phyloP scores from a whole-genome alignment of 1,140 invertebrate genomes.

The Venturia canescens region DNA sequence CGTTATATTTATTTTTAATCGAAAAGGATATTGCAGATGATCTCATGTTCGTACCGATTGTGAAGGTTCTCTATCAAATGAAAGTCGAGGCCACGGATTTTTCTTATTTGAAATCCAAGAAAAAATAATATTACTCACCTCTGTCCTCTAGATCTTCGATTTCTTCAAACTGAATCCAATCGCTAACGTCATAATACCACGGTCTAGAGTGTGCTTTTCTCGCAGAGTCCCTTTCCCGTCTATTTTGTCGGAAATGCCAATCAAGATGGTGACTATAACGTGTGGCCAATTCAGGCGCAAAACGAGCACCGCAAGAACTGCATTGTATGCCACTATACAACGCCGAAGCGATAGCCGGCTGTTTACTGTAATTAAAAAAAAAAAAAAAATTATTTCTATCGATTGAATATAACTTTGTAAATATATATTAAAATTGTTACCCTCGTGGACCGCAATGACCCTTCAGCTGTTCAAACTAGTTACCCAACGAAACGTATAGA shows the following conservation, averaged over 20 bases:
- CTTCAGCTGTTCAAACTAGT: no score
- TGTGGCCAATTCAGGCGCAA: constrained; percentile 91
- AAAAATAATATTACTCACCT: constrained; percentile 77
- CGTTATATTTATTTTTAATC: constrained; percentile 17
- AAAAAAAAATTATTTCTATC: constrained; percentile 23
- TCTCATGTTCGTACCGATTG: no score
- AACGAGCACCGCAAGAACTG: constrained; percentile 94
- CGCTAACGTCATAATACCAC: constrained; percentile 93
- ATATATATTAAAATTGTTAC: no score
- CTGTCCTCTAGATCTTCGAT: constrained; percentile 94
- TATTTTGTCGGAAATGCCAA: constrained; percentile 97
- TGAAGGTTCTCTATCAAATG: no score
- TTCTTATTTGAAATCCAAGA: constrained; percentile 34
- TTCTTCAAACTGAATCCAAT: constrained; percentile 97
- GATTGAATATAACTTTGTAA: no score
- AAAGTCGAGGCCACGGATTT: no score
- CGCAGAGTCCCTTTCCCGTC: constrained; percentile 89
- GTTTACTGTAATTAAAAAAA: constrained; percentile 76
- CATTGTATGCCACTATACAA: constrained; percentile 95
- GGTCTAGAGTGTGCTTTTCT: constrained; percentile 88
- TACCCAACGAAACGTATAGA: not conserved
- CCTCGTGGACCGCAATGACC: no score
- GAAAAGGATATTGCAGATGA: no score
- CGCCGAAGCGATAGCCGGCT: constrained; percentile 81
- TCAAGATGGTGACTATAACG: constrained; percentile 95